Percentiles rank a stretch among this genome's conserved stretches.
phyloP scores from a whole-genome alignment of 2,888 invertebrate genomes.

The Cryptocheilus praepositus region DNA sequence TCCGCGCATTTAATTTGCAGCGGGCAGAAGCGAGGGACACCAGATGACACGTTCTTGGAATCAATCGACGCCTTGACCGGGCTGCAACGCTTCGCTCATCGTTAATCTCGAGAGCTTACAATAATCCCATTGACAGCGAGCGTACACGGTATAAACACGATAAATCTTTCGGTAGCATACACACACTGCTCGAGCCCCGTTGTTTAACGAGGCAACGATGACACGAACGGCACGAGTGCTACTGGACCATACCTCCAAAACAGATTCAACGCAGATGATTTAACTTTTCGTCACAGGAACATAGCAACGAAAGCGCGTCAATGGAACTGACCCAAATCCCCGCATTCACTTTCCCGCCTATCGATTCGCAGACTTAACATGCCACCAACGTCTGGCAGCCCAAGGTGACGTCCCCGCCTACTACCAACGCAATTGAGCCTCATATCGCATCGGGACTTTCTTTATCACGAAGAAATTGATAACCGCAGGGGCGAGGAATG shows the following conservation, averaged over 20 bases:
- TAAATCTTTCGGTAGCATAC: conserved; percentile 23
- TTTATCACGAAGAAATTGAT: no score
- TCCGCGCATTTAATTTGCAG: no score
- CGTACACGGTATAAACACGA: conserved; percentile 12
- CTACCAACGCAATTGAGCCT: no score
- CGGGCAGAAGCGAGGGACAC: neutral
- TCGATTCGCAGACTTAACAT: no score
- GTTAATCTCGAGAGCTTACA: conserved; percentile 21
- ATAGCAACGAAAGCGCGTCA: no score
- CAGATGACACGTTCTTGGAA: conserved; percentile 1
- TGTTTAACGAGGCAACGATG: conserved; percentile 16
- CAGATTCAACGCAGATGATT: neutral
- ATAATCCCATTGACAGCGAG: conserved; percentile 27
- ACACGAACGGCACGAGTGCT: neutral
- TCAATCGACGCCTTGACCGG: conserved; percentile 5
- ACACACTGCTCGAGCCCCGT: neutral
- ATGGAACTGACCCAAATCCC: no score
- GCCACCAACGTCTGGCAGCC: no score
- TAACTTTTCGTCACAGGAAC: no score
- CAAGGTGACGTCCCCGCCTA: no score
- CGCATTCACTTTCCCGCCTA: no score
- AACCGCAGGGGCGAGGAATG: neutral
- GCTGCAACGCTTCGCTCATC: conserved; percentile 3
- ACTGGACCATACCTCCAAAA: neutral
- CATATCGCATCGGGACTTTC: no score